phyloP scores from a whole-genome alignment of 1,140 invertebrate genomes.

The Pantala flavescens region DNA sequence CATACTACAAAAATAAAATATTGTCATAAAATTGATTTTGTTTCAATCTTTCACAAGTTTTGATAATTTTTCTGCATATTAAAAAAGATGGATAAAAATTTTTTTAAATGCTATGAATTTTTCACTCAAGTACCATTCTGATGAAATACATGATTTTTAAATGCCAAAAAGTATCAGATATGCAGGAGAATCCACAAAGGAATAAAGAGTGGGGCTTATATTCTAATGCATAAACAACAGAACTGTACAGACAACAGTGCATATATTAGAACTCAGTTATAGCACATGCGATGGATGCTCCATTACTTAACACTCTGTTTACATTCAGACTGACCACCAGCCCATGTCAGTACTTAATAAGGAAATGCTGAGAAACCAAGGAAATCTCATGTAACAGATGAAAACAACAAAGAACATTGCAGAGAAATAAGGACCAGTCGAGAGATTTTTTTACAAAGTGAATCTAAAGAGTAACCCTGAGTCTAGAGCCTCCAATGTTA shows the following conservation, averaged over 20 bases:
- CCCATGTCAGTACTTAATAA: neutral
- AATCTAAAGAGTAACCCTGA: slow-evolving; percentile 6
- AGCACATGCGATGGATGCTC: slow-evolving; percentile 7
- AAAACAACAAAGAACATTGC: neutral
- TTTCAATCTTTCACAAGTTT: slow-evolving; percentile 5
- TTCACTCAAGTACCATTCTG: slow-evolving; percentile 3
- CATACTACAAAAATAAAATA: slow-evolving; percentile 11
- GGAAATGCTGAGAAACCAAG: neutral
- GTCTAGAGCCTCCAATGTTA: slow-evolving; percentile 4
- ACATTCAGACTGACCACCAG: slow-evolving; percentile 3
- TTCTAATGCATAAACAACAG: slow-evolving; percentile 7
- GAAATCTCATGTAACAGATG: neutral
- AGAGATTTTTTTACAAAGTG: slow-evolving; percentile 8
- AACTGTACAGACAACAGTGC: slow-evolving; percentile 8
- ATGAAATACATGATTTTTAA: neutral
- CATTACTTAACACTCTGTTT: slow-evolving; percentile 7
- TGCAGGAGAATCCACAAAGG: slow-evolving; percentile 7
- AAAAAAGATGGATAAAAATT: slow-evolving; percentile 4
- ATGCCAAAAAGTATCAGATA: neutral
- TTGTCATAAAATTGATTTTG: slow-evolving; percentile 8
- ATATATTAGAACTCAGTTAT: slow-evolving; percentile 10
- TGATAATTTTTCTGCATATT: slow-evolving; percentile 3
- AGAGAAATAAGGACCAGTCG: neutral
- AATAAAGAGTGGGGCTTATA: neutral
- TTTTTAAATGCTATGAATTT: neutral